phyloP scores from a whole-genome alignment of 2,888 invertebrate species.

The Adineta ricciae region DNA sequence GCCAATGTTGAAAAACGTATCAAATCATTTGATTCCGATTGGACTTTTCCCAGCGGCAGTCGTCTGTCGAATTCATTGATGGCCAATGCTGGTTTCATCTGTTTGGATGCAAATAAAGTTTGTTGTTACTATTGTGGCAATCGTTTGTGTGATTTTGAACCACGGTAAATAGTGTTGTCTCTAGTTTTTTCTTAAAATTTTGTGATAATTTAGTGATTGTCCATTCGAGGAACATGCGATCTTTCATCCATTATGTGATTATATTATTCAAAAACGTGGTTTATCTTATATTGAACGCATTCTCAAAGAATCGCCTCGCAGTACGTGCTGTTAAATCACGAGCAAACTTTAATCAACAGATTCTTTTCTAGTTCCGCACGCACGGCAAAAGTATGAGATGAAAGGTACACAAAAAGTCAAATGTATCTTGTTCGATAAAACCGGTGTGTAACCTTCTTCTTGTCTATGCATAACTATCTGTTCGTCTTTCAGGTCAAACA shows the following conservation, averaged over 20 bases:
- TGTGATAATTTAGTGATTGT: background rate
- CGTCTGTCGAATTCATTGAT: background rate
- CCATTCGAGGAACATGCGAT: background rate
- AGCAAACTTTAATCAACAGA: too few species aligned
- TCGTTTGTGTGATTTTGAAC: background rate
- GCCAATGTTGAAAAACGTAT: background rate
- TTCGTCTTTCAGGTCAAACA: background rate
- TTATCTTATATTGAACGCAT: background rate
- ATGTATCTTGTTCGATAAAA: background rate
- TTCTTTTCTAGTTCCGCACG: background rate
- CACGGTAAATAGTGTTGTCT: background rate
- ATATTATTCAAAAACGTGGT: background rate
- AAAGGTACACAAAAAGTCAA: background rate
- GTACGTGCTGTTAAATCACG: background rate
- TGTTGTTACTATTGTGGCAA: constrained; percentile 10
- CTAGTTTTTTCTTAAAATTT: too few species aligned
- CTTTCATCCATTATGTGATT: constrained; percentile 6
- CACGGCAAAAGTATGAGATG: background rate
- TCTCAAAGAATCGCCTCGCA: background rate
- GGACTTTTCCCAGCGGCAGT: background rate
- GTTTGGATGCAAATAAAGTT: background rate
- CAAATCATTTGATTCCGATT: background rate
- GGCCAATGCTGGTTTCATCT: background rate
- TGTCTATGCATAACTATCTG: background rate
- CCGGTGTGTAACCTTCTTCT: background rate